Evolutionary conservation across 2,888 invertebrate genomes (phyloP).

Genomic region (Drosophila mercatorum): DNA sequence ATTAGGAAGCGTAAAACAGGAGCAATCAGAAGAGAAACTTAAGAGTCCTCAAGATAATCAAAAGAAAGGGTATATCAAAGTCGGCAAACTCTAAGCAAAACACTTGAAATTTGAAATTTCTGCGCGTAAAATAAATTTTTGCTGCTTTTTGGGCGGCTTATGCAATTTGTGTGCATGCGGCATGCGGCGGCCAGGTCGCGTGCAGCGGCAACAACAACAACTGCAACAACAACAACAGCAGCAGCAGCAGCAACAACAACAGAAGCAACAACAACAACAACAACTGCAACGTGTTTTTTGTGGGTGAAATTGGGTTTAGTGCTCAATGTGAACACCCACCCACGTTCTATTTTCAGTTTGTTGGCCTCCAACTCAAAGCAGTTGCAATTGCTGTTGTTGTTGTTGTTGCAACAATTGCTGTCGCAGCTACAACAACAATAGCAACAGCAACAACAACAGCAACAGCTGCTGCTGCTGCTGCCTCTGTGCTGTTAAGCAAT

Average conservation of each 20-base stretch:
- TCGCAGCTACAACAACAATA: slow-evolving; percentile 24
- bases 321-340: slow-evolving; percentile 74
- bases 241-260: slow-evolving; percentile 42
- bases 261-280: slow-evolving; percentile 8
- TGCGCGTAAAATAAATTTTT: slow-evolving; percentile 26
- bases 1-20: no score
- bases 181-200: slow-evolving; percentile 57
- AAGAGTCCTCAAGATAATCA: no score
- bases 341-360: slow-evolving; percentile 78
- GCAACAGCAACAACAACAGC: slow-evolving; percentile 20
- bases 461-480: slow-evolving; percentile 11
- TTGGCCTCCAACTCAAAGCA: slow-evolving; percentile 65
- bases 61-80: slow-evolving; percentile 19
- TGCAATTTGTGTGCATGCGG: slow-evolving; percentile 57
- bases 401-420: slow-evolving; percentile 40
- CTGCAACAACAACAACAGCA: slow-evolving; percentile 14
- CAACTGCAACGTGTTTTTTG: slow-evolving; percentile 26
- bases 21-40: no score
- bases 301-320: slow-evolving; percentile 78
- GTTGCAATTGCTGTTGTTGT: slow-evolving; percentile 43
- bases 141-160: slow-evolving; percentile 46
- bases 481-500: slow-evolving; percentile 30
- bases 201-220: slow-evolving; percentile 43
- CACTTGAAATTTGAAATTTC: not conserved
- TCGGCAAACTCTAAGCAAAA: not conserved